Base-by-base conservation (phyloP, 1,140 invertebrate genomes). In the Diachasma alloeum region DNA sequence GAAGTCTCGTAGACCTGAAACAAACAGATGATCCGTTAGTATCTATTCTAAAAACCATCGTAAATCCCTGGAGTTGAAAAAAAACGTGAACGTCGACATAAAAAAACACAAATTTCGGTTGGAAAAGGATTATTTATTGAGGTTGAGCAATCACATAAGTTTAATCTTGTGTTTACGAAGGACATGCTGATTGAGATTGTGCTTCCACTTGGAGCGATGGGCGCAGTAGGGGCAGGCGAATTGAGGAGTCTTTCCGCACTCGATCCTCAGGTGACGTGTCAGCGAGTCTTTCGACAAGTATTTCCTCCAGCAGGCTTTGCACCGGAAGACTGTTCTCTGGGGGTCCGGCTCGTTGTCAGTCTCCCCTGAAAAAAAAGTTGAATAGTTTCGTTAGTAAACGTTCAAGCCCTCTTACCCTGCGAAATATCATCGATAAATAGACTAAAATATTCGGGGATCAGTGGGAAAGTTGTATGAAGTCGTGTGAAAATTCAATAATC, bases 211-310 rank as follows among this genome's bases (percentile, higher is more conserved):
- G 88, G 91, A 81, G 91, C 90, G 86, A 87, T 86, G 80, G 81
- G 90, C 82, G 89, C 92, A 93, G 82, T 91, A 86, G 13, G 90
- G 90, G 80, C 92, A 93, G 75, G 89, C 88, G 85, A 92, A 93
- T 82, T 91, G 90, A 44, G 91, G 91, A 76, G 91, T 90, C 81
- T 90, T 90, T 10, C 92, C 92, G 83, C 93, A 93, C 83, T 93
- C 92, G 79, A 92, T 91, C 76, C 90, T 90, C 44, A 91, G 84
- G 85, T 94, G 93, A 31, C 92, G 90, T 79, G 91, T 92, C 44
- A 93, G 87, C 78, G 93, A 93, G 4, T 80, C 77, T 8, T 22
- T 39, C 39, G 81, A 85, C 1, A 78, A 76, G 63, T 78, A 85
- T 0, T 78, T 82, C 83, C 69, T 69, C 76, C 22, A 13, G 9